Conservation (phyloP, 92 coral and sea anemone species). For the Diadumene lineata region DNA sequence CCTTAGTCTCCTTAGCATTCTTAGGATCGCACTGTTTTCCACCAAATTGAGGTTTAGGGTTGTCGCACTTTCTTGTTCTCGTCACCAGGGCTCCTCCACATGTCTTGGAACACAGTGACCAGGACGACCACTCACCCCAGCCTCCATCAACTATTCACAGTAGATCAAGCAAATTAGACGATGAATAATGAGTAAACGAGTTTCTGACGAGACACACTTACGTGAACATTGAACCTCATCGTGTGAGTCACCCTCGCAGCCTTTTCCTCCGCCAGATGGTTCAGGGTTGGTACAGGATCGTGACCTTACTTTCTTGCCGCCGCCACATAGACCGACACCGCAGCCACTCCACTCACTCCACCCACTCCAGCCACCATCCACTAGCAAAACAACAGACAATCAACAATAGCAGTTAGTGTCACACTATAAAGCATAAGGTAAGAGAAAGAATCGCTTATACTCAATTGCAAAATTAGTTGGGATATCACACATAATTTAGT, state of each 20-base stretch:
- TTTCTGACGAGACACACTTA: not conserved
- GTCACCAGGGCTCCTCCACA: conserved; percentile 74
- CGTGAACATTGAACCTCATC: conserved; percentile 47
- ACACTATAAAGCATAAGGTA: too few species aligned
- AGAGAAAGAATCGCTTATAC: too few species aligned
- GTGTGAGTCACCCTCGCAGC: conserved; percentile 47
- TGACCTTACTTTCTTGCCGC: conserved; percentile 64
- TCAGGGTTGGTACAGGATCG: conserved; percentile 70
- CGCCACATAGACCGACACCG: conserved; percentile 72
- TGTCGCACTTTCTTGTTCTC: conserved; percentile 71
- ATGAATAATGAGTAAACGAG: not conserved
- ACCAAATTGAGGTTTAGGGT: conserved; percentile 58
- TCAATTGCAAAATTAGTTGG: too few species aligned
- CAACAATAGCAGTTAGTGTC: not conserved
- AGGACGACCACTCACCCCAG: conserved; percentile 77
- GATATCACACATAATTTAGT: too few species aligned
- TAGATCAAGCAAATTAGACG: not conserved
- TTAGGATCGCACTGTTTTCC: conserved; percentile 58
- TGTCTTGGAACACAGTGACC: conserved; percentile 78
- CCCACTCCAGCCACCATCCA: conserved; percentile 68
- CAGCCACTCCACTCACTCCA: conserved; percentile 86
- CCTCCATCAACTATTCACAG: conserved; percentile 64
- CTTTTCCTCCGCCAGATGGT: conserved; percentile 63
- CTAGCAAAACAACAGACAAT: conserved; percentile 9
- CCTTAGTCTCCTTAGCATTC: conserved; percentile 60